Evolutionary conservation across 2,888 invertebrate genomes (phyloP).

Genomic region (Petrolisthes manimaculis): DNA sequence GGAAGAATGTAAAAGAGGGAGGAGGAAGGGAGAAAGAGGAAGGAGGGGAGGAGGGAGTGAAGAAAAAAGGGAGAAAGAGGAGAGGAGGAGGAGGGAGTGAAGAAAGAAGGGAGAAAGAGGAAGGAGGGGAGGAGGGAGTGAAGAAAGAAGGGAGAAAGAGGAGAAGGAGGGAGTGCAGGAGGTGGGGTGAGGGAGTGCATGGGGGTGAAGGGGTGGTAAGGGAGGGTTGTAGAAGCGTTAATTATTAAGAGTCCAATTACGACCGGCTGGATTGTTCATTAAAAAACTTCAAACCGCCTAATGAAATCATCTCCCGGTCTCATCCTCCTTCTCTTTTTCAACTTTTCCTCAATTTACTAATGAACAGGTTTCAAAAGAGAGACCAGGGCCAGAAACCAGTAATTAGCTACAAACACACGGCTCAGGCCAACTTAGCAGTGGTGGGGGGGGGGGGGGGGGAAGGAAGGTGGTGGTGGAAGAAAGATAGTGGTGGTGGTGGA

Average conservation of each 20-base stretch:
- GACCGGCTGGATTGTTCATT: slow-evolving; percentile 48
- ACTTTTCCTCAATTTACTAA: slow-evolving; percentile 46
- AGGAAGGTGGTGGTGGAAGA: background rate
- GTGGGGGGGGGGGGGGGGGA: background rate
- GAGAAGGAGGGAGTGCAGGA: background rate
- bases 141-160: background rate
- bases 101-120: background rate
- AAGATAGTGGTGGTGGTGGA: background rate
- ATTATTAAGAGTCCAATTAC: slow-evolving; percentile 55
- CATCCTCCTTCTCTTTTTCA: slow-evolving; percentile 46
- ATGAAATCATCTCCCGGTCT: slow-evolving; percentile 57
- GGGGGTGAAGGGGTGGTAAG: background rate
- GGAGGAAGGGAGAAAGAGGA: background rate
- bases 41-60: background rate
- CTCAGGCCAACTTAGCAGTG: slow-evolving; percentile 1
- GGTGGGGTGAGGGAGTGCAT: background rate
- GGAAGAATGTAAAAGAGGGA: background rate
- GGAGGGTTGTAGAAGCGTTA: slow-evolving; percentile 37
- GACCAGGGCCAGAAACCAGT: slow-evolving; percentile 27
- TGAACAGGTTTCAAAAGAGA: slow-evolving; percentile 57
- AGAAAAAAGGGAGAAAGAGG: background rate
- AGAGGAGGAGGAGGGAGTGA: background rate
- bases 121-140: background rate
- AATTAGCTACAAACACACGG: slow-evolving; percentile 46
- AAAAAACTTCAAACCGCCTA: slow-evolving; percentile 59